These are phyloP conservation scores for Chiridota heheva DNA, from an alignment of 35 echinoderm and acorn worm species.

Conservation along the genomic window DNA sequence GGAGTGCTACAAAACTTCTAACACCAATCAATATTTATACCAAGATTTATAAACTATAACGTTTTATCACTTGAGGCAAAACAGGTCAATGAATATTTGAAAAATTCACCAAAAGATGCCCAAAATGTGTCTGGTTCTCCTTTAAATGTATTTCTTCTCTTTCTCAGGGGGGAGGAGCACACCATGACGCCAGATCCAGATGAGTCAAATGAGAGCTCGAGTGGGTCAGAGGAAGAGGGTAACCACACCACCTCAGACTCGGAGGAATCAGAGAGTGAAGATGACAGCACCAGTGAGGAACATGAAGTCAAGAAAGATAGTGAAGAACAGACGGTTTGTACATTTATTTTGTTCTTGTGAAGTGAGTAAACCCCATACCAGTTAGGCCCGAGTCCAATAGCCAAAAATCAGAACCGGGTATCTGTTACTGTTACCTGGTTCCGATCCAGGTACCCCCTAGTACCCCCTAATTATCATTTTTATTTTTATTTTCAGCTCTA, in stretches of 20 bases:
- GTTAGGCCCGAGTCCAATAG: background rate
- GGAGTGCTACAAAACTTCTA: too few species aligned
- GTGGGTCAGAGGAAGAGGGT: slow-evolving; percentile 40
- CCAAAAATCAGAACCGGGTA: background rate
- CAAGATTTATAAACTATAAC: too few species aligned
- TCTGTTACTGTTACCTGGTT: background rate
- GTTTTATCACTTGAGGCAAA: too few species aligned
- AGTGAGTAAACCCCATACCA: background rate
- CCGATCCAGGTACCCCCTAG: background rate
- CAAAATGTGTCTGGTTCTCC: too few species aligned
- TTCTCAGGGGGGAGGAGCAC: too few species aligned
- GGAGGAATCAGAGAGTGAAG: slow-evolving; percentile 31
- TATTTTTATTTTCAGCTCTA: too few species aligned
- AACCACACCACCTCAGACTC: slow-evolving; percentile 31
- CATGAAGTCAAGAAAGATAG: slow-evolving; percentile 1
- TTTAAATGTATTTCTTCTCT: too few species aligned
- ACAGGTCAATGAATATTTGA: too few species aligned
- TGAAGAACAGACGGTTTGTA: slow-evolving; percentile 1
- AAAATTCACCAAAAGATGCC: too few species aligned
- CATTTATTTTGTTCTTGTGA: background rate
- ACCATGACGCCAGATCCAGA: too few species aligned
- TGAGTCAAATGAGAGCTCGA: slow-evolving; percentile 32
- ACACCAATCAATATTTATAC: too few species aligned
- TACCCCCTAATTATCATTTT: too few species aligned
- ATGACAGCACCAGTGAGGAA: background rate